A percentile compares a stretch with the other conserved stretches of the same genome.
phyloP scores from a whole-genome alignment of 2,888 invertebrate species.

The Hypomecis atomaria region DNA sequence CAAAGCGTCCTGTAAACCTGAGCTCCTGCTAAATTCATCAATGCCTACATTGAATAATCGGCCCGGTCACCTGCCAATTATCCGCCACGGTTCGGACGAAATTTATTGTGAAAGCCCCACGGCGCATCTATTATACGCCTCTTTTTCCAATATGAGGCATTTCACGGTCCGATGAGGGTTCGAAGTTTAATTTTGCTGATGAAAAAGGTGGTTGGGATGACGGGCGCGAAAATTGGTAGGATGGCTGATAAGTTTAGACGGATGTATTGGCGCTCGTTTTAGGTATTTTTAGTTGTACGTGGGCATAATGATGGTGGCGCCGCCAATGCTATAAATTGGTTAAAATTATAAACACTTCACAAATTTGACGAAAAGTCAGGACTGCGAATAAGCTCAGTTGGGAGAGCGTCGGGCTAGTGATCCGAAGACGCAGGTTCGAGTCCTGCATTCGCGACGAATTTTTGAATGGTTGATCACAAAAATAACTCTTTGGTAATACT shows the following conservation, averaged over 20 bases:
- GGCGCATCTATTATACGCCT: slow-evolving; percentile 56
- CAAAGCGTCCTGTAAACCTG: slow-evolving; percentile 33
- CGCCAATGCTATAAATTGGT: too few species aligned
- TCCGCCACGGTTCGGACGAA: slow-evolving; percentile 53
- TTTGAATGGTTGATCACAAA: too few species aligned
- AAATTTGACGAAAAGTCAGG: too few species aligned
- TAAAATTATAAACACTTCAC: too few species aligned
- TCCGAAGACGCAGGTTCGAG: too few species aligned
- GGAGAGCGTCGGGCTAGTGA: too few species aligned
- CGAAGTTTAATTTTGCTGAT: slow-evolving; percentile 48
- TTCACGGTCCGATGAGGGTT: slow-evolving; percentile 36
- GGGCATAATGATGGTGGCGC: too few species aligned
- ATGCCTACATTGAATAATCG: slow-evolving; percentile 63
- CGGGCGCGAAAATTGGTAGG: slow-evolving; percentile 25
- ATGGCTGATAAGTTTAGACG: slow-evolving; percentile 24
- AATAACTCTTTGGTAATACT: too few species aligned
- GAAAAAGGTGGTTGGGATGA: slow-evolving; percentile 39
- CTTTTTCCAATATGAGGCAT: slow-evolving; percentile 53
- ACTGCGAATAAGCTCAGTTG: too few species aligned
- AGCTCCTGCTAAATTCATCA: slow-evolving; percentile 60
- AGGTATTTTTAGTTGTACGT: background rate
- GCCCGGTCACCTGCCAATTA: slow-evolving; percentile 66
- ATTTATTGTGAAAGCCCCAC: slow-evolving; percentile 58
- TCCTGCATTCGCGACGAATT: too few species aligned
- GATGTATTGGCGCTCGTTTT: slow-evolving; percentile 7